These are phyloP conservation scores for Drosophila tani DNA, from an alignment of 1,140 invertebrate species.

Conservation along the genomic window DNA sequence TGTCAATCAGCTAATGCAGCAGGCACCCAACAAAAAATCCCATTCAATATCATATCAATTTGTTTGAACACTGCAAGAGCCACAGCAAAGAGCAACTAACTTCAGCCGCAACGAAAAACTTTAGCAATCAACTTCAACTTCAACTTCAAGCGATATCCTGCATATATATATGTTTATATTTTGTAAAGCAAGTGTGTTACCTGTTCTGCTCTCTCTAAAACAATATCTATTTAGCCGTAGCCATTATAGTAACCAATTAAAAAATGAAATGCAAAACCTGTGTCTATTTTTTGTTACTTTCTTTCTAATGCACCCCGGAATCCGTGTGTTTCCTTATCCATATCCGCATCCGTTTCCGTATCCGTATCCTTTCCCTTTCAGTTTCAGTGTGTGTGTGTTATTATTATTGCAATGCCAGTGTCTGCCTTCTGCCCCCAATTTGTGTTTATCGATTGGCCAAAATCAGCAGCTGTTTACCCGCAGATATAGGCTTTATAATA, in stretches of 20 bases:
- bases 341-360: slow-evolving; percentile 17
- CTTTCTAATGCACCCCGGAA: slow-evolving; percentile 29
- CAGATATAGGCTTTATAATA: slow-evolving; percentile 66
- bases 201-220: slow-evolving; percentile 45
- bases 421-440: slow-evolving; percentile 39
- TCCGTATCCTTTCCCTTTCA: slow-evolving; percentile 12
- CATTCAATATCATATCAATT: slow-evolving; percentile 31
- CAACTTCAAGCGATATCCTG: slow-evolving; percentile 22
- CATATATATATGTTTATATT: slow-evolving; percentile 48
- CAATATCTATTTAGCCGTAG: slow-evolving; percentile 39
- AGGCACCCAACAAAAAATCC: slow-evolving; percentile 30
- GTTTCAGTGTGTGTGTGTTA: slow-evolving; percentile 8
- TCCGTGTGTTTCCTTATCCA: slow-evolving; percentile 22
- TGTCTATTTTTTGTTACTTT: slow-evolving; percentile 32
- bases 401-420: slow-evolving; percentile 51
- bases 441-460: slow-evolving; percentile 68
- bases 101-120: slow-evolving; percentile 49
- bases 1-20: slow-evolving; percentile 27
- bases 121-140: slow-evolving; percentile 40
- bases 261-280: slow-evolving; percentile 65
- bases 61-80: slow-evolving; percentile 47
- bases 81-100: slow-evolving; percentile 50
- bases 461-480: slow-evolving; percentile 74
- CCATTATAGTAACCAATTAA: slow-evolving; percentile 69
- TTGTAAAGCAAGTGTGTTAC: slow-evolving; percentile 65